Evolutionary conservation across 2,888 invertebrate genomes (phyloP).

Genomic region (Tribolium freemani): DNA sequence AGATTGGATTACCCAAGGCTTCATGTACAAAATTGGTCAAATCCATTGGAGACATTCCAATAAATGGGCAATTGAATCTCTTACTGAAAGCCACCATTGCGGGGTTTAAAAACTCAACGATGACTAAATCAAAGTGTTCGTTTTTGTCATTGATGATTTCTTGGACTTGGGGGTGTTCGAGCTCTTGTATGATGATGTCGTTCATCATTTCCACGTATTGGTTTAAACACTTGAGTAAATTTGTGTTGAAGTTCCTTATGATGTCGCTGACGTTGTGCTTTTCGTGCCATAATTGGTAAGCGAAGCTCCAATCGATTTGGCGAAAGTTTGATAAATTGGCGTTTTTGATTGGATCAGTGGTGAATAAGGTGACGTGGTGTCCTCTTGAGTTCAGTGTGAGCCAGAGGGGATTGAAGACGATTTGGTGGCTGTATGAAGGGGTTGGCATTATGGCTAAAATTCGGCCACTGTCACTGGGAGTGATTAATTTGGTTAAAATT

Average conservation of each 20-base stretch:
- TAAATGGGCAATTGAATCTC: conserved; percentile 50
- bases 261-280: conserved; percentile 40
- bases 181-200: conserved; percentile 43
- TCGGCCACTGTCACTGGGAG: conserved; percentile 6
- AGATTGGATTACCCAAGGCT: conserved; percentile 54
- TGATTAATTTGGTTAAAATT: no score
- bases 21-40: conserved; percentile 49
- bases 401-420: conserved; percentile 67
- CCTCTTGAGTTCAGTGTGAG: conserved; percentile 66
- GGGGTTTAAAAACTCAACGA: conserved; percentile 51
- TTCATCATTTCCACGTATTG: conserved; percentile 39
- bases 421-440: conserved; percentile 67
- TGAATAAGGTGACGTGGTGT: conserved; percentile 68
- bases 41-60: conserved; percentile 55
- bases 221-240: conserved; percentile 30
- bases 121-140: conserved; percentile 55
- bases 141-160: conserved; percentile 44
- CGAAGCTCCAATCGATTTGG: conserved; percentile 60
- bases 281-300: conserved; percentile 54
- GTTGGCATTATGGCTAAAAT: conserved; percentile 51
- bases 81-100: conserved; percentile 51
- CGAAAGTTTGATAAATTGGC: conserved; percentile 58
- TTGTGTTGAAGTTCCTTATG: conserved; percentile 31
- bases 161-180: conserved; percentile 49
- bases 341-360: conserved; percentile 66